Evolutionary conservation across 2,113 vertebrate species (phyloP), one percentile per base, ranked within the genome.

Genomic region (Crocuta crocuta): DNA sequence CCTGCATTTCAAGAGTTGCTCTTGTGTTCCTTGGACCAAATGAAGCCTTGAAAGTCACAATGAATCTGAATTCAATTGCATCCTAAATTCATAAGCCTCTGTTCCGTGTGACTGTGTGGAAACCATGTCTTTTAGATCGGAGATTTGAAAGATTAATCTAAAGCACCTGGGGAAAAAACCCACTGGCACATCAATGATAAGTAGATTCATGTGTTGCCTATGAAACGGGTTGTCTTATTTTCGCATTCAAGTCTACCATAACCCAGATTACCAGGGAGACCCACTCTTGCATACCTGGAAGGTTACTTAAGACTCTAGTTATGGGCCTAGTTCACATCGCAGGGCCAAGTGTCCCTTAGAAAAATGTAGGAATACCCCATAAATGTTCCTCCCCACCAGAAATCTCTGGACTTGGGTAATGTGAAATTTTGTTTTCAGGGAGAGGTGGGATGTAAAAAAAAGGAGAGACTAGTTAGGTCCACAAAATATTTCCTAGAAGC

Each of bases 71-170:
- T 94, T 65, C 12, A 90, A 9, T n/a, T 66, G 65, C 12, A 39
- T 78, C 63, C 33, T 96, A 79, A 94, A 94, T 92, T 78, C 43
- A 71, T 91, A 88, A 83, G 48, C 74, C 65, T 96, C 70, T 71
- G 15, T 83, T 97, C 78, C 88, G 43, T 58, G 10, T 43, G 86
- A 90, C 12, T 93, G 93, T 92, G 90, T 95, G 81, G 53, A 96
- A 97, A 95, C 35, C 35, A 48, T 83, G 63, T 70, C 39, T 95
- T 93, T 93, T 95, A 66, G 55, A 70, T 87, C 65, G 61, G 5
- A 24, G 8, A 88, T 97, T 95, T 97, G 79, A 97, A 97, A 97
- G 79, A 80, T 86, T 92, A 94, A 89, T 96, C 24, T 95, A 91
- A 97, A 97, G 65, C 53, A 90, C 70, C 66, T 90, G 87, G 80